A percentile compares a stretch with the other conserved stretches of the same genome.
Evolutionary conservation across 1,140 invertebrate genomes (phyloP).

Genomic region (Goniozus legneri): DNA sequence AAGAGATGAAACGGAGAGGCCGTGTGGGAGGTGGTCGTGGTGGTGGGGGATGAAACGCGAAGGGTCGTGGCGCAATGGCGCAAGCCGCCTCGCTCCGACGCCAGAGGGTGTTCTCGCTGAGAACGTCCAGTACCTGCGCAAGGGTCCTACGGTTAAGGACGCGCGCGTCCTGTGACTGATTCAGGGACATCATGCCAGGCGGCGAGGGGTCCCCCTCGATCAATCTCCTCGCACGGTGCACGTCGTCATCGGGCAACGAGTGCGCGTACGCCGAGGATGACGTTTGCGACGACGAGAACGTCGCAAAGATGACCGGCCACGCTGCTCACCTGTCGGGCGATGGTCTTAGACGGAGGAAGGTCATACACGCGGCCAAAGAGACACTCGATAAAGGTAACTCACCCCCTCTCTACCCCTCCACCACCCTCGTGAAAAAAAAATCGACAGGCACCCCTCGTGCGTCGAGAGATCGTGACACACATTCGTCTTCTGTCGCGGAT

Average conservation of each 20-base stretch:
- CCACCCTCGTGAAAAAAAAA: no score
- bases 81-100: no score
- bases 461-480: no score
- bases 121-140: slow-evolving; percentile 42
- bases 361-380: slow-evolving; percentile 62
- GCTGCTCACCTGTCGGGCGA: slow-evolving; percentile 26
- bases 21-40: slow-evolving; percentile 5
- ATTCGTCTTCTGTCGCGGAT: no score
- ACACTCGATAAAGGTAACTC: slow-evolving; percentile 61
- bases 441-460: no score
- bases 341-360: slow-evolving; percentile 55
- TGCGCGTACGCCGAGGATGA: slow-evolving; percentile 32
- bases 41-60: slow-evolving; percentile 10
- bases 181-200: slow-evolving; percentile 47
- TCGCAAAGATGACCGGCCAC: slow-evolving; percentile 22
- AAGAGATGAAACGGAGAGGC: no score
- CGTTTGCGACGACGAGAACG: slow-evolving; percentile 15
- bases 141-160: slow-evolving; percentile 44
- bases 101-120: no score
- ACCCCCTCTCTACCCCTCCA: no score
- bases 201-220: slow-evolving; percentile 50
- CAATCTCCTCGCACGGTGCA: slow-evolving; percentile 28
- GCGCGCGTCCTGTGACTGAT: slow-evolving; percentile 33
- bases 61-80: slow-evolving; percentile 16
- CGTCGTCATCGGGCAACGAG: slow-evolving; percentile 19